Conservation (phyloP, 2,113 vertebrate species). For the Silurus meridionalis region DNA sequence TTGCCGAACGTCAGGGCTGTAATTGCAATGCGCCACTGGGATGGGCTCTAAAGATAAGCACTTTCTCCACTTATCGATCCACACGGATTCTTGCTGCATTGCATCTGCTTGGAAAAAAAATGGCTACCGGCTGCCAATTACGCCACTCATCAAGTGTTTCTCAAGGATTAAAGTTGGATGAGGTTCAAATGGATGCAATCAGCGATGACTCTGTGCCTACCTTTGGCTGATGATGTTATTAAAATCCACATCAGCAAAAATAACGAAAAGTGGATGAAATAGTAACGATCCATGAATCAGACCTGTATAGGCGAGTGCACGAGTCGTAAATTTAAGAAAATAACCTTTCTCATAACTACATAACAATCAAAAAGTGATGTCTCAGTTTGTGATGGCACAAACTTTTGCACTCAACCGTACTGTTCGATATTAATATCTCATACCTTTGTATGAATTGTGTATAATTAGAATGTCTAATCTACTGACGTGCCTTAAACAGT, state of each 20-base stretch:
- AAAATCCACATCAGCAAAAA: background rate
- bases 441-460: background rate
- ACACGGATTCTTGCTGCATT: constrained; percentile 43
- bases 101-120: constrained; percentile 49
- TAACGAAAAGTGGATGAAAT: background rate
- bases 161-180: constrained; percentile 37
- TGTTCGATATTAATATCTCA: background rate
- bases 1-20: constrained; percentile 54
- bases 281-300: background rate
- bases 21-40: constrained; percentile 61
- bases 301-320: background rate
- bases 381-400: background rate
- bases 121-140: constrained; percentile 26
- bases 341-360: background rate
- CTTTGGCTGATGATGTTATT: background rate
- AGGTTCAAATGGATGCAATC: constrained; percentile 17
- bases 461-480: background rate
- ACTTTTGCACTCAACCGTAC: background rate
- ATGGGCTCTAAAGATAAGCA: constrained; percentile 65
- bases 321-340: background rate
- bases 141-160: constrained; percentile 38
- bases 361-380: background rate
- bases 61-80: constrained; percentile 64
- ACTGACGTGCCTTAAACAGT: background rate
- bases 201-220: constrained; percentile 3